A percentile compares a stretch with the other conserved stretches of the same genome.
Conservation (phyloP, 2,113 vertebrate species). For the Catharus bicknelli region DNA sequence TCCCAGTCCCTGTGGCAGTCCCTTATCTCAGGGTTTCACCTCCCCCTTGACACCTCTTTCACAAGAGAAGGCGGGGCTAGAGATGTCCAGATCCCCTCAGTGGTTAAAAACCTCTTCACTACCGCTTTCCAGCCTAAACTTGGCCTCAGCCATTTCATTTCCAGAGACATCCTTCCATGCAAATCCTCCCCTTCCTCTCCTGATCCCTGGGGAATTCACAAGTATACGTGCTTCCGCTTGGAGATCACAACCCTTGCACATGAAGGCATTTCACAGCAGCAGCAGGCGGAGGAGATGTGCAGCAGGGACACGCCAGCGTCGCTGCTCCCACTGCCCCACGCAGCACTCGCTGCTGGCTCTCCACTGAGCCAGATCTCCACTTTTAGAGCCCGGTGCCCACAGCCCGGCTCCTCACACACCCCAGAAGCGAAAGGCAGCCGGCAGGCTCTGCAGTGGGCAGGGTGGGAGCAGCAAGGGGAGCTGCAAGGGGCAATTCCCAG, state of each 20-base stretch:
- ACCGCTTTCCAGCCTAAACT: neutral
- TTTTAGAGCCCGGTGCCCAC: neutral
- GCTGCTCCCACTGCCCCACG: neutral
- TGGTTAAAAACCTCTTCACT: neutral
- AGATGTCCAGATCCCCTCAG: neutral
- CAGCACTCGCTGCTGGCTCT: neutral
- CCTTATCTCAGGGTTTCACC: neutral
- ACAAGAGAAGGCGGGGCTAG: neutral
- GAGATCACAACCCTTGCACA: neutral
- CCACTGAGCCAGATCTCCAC: neutral
- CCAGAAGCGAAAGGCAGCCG: rapidly evolving
- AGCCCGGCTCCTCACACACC: rapidly evolving
- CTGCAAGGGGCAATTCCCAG: neutral
- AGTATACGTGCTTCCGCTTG: neutral
- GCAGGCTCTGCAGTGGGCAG: neutral
- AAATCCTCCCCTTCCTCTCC: conserved; percentile 49
- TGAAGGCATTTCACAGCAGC: neutral
- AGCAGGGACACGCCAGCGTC: neutral
- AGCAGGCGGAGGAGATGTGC: neutral
- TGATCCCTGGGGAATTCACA: conserved; percentile 54
- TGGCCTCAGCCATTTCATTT: neutral
- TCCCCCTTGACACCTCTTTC: neutral
- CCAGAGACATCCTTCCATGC: conserved; percentile 40
- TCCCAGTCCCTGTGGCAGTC: neutral
- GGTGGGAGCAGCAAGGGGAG: neutral